phyloP scores from a whole-genome alignment of 2,797 vertebrate genomes.

The Cyclopterus lumpus region DNA sequence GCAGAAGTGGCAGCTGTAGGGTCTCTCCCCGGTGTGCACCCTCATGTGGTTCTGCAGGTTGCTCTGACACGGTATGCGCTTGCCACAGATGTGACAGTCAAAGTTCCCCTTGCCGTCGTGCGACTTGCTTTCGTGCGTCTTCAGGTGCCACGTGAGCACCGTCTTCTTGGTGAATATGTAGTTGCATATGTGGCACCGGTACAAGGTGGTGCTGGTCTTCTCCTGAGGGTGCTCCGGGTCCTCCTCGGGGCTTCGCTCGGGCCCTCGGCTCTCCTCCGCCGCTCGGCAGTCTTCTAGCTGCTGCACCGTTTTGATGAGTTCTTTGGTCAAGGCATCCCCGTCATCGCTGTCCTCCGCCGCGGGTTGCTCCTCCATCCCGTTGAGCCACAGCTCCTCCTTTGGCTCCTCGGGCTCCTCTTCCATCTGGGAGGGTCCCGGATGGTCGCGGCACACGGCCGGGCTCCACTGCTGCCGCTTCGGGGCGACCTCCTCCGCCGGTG shows the following conservation, averaged over 20 bases:
- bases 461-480: conserved; percentile 33
- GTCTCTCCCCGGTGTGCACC: conserved; percentile 69
- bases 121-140: conserved; percentile 55
- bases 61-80: conserved; percentile 62
- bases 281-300: conserved; percentile 60
- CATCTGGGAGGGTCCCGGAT: conserved; percentile 42
- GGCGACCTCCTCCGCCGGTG: neutral
- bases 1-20: conserved; percentile 65
- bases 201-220: conserved; percentile 52
- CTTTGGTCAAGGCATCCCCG: conserved; percentile 56
- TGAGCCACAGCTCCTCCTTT: conserved; percentile 53
- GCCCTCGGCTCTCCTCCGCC: conserved; percentile 48
- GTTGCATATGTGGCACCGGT: conserved; percentile 72
- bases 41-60: conserved; percentile 72
- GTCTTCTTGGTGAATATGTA: conserved; percentile 65
- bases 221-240: conserved; percentile 26
- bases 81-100: conserved; percentile 69
- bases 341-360: conserved; percentile 56
- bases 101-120: conserved; percentile 53
- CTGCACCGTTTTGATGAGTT: conserved; percentile 71
- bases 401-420: conserved; percentile 46
- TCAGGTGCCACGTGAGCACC: conserved; percentile 65
- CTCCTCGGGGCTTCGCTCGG: neutral
- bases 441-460: neutral
- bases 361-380: conserved; percentile 24